Conservation (phyloP, 2,797 vertebrate genomes). For the Pogoniulus pusillus region DNA sequence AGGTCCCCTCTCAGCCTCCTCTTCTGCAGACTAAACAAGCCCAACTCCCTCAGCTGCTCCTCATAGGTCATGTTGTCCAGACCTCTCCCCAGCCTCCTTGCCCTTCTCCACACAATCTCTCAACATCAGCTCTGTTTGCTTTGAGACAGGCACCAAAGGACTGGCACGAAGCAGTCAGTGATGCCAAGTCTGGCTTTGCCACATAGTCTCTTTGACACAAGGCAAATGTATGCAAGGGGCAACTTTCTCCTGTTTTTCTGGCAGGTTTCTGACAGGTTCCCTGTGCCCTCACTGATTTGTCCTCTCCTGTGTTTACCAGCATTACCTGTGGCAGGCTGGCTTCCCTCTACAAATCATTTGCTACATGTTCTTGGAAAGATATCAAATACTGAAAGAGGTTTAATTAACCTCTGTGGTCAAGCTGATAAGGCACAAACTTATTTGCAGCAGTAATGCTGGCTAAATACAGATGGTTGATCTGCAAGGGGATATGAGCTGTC, state of each 20-base stretch:
- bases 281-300: not conserved
- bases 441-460: not conserved
- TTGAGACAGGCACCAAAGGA: not conserved
- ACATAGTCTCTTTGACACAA: not conserved
- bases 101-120: not conserved
- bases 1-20: no score
- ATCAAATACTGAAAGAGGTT: conserved; percentile 22
- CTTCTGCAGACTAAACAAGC: no score
- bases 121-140: not conserved
- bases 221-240: not conserved
- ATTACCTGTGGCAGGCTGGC: not conserved
- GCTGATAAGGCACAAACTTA: conserved; percentile 52
- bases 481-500: not conserved
- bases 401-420: not conserved
- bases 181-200: not conserved
- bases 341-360: conserved; percentile 13
- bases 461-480: conserved; percentile 10
- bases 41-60: no score
- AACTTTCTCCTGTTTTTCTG: not conserved
- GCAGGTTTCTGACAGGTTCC: not conserved
- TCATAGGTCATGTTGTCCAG: no score
- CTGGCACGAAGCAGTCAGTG: not conserved
- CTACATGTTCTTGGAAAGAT: conserved; percentile 29
- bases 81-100: no score
- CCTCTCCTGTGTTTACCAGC: not conserved